phyloP scores from a whole-genome alignment of 2,888 invertebrate species.

The Lochmaea crataegi region DNA sequence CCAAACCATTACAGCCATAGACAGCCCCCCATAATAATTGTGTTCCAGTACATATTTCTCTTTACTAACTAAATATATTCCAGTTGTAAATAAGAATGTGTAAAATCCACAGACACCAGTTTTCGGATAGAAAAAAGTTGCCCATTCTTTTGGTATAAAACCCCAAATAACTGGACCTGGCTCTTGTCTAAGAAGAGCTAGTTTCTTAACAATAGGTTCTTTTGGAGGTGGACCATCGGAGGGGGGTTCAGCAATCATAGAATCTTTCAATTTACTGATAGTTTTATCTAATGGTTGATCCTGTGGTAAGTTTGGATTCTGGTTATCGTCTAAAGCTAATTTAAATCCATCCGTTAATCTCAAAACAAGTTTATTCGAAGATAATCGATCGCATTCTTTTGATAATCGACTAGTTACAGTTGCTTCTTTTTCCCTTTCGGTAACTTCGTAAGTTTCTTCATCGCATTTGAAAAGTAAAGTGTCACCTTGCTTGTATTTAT shows the following conservation, averaged over 20 bases:
- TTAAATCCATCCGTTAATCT: slow-evolving; percentile 27
- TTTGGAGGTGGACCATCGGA: slow-evolving; percentile 6
- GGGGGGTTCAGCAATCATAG: not conserved
- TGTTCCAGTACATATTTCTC: slow-evolving; percentile 95
- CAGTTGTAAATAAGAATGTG: slow-evolving; percentile 72
- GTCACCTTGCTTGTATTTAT: slow-evolving; percentile 13
- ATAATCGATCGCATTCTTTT: slow-evolving; percentile 44
- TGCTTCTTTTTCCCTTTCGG: slow-evolving; percentile 49
- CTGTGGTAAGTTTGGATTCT: not conserved
- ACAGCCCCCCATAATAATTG: slow-evolving; percentile 85
- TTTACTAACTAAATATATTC: slow-evolving; percentile 88
- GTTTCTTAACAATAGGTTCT: slow-evolving; percentile 30
- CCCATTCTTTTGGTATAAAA: slow-evolving; percentile 95
- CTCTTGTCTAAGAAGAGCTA: slow-evolving; percentile 67
- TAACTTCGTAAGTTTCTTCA: slow-evolving; percentile 27
- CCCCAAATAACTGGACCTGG: slow-evolving; percentile 85
- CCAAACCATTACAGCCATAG: slow-evolving; percentile 73
- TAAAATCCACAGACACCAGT: slow-evolving; percentile 94
- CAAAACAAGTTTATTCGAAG: slow-evolving; percentile 15
- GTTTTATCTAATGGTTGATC: slow-evolving; percentile 10
- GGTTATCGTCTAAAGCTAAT: slow-evolving; percentile 11
- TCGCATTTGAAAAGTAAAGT: slow-evolving; percentile 31
- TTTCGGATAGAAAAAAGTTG: slow-evolving; percentile 91
- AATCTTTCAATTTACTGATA: slow-evolving; percentile 12
- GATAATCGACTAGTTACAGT: slow-evolving; percentile 42